These are phyloP conservation scores for Cephus pulcher DNA, from an alignment of 2,888 invertebrate genomes.

Conservation along the genomic window DNA sequence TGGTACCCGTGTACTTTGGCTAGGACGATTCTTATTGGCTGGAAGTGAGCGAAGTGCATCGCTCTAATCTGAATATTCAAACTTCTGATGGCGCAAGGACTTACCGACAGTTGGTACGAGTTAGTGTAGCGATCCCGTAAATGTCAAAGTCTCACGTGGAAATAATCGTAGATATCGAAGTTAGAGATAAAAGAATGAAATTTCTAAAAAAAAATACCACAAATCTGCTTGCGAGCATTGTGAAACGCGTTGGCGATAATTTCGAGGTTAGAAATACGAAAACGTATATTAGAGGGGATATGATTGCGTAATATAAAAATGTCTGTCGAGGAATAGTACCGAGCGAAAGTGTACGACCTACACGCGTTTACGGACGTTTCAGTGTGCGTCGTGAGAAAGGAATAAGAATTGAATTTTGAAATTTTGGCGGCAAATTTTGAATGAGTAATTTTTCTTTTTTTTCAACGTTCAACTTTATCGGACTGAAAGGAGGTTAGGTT, in stretches of 20 bases:
- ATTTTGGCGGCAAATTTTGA: not conserved
- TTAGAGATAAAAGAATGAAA: not conserved
- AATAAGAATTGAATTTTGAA: not conserved
- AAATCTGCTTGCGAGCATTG: too few species aligned
- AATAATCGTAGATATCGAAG: not conserved
- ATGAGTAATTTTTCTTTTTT: not conserved
- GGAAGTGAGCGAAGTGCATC: not conserved
- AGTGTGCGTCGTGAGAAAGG: not conserved
- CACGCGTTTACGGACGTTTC: not conserved
- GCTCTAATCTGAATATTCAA: not conserved
- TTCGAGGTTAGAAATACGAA: too few species aligned
- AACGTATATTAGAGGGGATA: too few species aligned
- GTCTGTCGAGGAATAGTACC: not conserved
- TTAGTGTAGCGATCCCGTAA: not conserved
- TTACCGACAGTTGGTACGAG: not conserved
- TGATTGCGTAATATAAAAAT: not conserved
- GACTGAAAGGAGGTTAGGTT: too few species aligned
- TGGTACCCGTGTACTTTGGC: not conserved
- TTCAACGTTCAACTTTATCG: not conserved
- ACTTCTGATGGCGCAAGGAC: not conserved
- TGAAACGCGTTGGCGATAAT: too few species aligned
- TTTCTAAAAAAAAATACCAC: too few species aligned
- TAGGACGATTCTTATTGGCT: not conserved
- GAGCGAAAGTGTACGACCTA: not conserved
- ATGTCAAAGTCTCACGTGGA: accelerated